Evolutionary conservation across 2,113 vertebrate species (phyloP), one percentile per base, ranked within the genome.

Genomic region (Labeo rohita): DNA sequence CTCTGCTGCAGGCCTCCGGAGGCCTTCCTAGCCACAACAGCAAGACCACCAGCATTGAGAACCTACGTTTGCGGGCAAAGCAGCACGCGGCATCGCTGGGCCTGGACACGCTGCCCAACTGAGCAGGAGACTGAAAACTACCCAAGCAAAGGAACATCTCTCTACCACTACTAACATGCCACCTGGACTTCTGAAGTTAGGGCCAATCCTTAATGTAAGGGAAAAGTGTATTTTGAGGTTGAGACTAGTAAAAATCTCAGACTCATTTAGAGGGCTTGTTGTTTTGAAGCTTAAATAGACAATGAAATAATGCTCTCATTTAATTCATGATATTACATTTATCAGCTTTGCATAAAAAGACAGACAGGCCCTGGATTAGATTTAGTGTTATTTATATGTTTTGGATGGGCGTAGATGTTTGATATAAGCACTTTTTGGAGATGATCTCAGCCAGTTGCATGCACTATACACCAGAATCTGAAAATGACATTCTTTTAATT

Each of bases 21-120:
- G 92, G 95, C 76, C 95, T 97, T 39, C 94, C 95, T n/a, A 92
- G 92, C 88, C 96, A 98, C 94, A 99, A 97, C 97, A 99, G 97
- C 97, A 99, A 99, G 96, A 99, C 97, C 3, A 99, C 97, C 0
- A 99, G 98, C 94, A 99, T 99, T 5, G 98, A 99, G 93, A 99
- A 98, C 93, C 96, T 99, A 85, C 94, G 98, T 92, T 95, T 99
- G 83, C 94, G 98, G 89, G 98, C 98, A 52, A 99, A 99, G 91
- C 98, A 99, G 91, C 98, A 99, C 0, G 97, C 98, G 0, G 98
- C 98, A 0, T 99, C 98, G 2, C 95, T 99, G 91, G 98, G 98
- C 91, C 96, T 99, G 50, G 98, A 99, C 92, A 97, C 97, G 0
- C 93, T 98, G 91, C 96, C 98, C 93, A 99, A 98, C 94, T 99